A percentile compares a stretch with the other conserved stretches of the same genome.
Evolutionary conservation across 2,797 vertebrate species (phyloP).

Genomic region (Tenualosa thibaudeaui): DNA sequence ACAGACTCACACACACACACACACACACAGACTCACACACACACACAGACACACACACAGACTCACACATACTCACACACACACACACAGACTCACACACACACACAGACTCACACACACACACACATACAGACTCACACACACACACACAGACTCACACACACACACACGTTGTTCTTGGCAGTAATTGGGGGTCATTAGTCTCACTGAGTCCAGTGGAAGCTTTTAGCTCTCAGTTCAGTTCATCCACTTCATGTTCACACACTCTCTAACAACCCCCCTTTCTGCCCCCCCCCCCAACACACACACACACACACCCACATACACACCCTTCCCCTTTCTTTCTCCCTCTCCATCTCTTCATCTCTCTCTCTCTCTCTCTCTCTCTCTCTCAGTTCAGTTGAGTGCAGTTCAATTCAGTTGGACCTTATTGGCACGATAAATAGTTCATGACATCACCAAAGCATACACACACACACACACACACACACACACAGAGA

Average conservation of each 20-base stretch:
- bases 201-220: background rate
- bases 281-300: too few species aligned
- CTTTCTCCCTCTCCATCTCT: background rate
- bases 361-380: background rate
- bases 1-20: too few species aligned
- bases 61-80: background rate
- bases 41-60: too few species aligned
- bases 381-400: background rate
- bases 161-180: background rate
- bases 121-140: background rate
- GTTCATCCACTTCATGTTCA: background rate
- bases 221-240: background rate
- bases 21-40: too few species aligned
- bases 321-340: too few species aligned
- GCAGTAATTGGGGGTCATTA: background rate
- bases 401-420: too few species aligned
- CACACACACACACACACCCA: too few species aligned
- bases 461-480: too few species aligned
- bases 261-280: background rate
- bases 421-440: too few species aligned
- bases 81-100: background rate
- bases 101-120: background rate
- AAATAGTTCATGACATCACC: too few species aligned
- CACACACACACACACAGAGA: too few species aligned
- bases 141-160: too few species aligned